phyloP scores from a whole-genome alignment of 2,888 invertebrate genomes.

The Spodoptera littoralis region DNA sequence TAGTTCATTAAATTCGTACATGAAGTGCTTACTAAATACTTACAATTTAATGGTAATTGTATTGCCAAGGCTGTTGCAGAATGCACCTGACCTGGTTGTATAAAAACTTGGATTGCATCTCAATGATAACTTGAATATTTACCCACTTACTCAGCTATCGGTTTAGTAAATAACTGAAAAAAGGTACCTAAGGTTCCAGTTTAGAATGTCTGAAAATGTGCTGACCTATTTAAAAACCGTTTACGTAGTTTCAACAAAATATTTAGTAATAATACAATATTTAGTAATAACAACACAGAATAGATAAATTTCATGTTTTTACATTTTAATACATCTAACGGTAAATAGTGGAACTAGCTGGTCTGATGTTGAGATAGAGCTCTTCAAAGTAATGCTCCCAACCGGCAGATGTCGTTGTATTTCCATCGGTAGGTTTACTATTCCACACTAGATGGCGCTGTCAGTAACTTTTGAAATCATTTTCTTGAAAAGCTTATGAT shows the following conservation, averaged over 20 bases:
- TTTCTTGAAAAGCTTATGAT: no score
- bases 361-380: no score
- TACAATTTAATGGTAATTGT: background rate
- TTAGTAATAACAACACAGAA: no score
- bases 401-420: constrained; percentile 17
- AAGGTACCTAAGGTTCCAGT: no score
- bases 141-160: no score
- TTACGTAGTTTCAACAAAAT: no score
- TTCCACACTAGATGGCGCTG: constrained; percentile 18
- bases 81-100: background rate
- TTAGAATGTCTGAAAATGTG: no score
- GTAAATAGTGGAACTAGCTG: constrained; percentile 4
- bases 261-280: no score
- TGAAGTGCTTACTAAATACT: background rate
- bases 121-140: no score
- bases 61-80: constrained; percentile 12
- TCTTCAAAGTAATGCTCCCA: background rate
- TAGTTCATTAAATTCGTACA: background rate
- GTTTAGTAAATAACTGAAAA: no score
- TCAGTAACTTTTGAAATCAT: background rate
- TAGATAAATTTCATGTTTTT: no score
- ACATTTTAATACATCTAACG: constrained; percentile 24
- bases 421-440: constrained; percentile 6
- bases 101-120: background rate
- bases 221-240: no score